Conservation (phyloP, 2,888 invertebrate species). For the Anoplius nigerrimus region DNA sequence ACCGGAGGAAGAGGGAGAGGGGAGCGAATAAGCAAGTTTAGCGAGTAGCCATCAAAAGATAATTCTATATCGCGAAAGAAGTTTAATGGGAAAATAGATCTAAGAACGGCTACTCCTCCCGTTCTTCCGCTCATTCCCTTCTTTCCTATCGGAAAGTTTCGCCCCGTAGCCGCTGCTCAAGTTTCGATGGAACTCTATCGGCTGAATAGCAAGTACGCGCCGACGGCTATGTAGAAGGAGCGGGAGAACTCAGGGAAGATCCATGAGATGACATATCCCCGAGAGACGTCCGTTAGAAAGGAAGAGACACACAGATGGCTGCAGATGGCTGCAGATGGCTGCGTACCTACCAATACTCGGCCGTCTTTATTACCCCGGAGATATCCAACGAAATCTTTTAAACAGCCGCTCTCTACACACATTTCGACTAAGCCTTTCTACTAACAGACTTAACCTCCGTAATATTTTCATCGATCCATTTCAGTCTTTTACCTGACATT, state of each 20-base stretch:
- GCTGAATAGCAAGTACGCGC: conserved; percentile 67
- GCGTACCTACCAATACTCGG: too few relatives aligned
- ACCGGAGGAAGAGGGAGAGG: too few relatives aligned
- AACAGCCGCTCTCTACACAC: too few relatives aligned
- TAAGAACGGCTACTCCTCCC: not conserved
- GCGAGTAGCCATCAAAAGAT: too few relatives aligned
- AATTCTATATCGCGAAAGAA: not conserved
- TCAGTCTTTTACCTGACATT: conserved; percentile 65
- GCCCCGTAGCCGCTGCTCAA: conserved; percentile 58
- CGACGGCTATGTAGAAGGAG: not conserved
- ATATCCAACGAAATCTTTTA: not conserved
- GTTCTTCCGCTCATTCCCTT: not conserved
- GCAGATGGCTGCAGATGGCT: conserved; percentile 25
- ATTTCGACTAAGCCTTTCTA: too few relatives aligned
- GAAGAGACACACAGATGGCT: conserved; percentile 23
- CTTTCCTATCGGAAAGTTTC: conserved; percentile 59
- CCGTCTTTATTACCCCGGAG: not conserved
- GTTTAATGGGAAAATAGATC: not conserved
- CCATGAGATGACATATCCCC: too few relatives aligned
- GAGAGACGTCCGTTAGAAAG: not conserved
- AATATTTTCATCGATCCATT: not conserved
- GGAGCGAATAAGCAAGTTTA: too few relatives aligned
- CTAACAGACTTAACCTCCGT: too few relatives aligned
- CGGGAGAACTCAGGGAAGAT: not conserved
- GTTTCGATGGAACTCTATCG: conserved; percentile 64